phyloP scores from a whole-genome alignment of 2,113 vertebrate genomes.

The Tychaedon coryphoeus region DNA sequence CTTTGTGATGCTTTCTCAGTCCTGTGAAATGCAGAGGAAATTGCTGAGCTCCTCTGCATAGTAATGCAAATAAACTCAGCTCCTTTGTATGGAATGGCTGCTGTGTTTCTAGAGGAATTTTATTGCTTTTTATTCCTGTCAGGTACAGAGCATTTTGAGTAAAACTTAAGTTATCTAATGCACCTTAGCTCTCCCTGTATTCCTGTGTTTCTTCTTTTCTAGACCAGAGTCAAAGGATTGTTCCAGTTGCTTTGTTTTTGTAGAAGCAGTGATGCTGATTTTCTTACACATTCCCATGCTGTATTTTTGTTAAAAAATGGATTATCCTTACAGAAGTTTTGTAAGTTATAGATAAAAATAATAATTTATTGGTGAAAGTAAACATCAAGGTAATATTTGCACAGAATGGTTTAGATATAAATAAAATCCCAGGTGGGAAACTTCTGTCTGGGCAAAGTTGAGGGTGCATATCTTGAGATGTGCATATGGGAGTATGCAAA shows the following conservation, averaged over 20 bases:
- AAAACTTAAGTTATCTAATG: not conserved
- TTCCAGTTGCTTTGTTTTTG: not conserved
- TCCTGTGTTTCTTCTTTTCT: not conserved
- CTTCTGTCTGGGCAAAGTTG: not conserved
- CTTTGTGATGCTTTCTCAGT: not conserved
- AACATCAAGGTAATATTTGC: not conserved
- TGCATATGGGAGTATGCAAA: not conserved
- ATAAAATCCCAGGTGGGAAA: not conserved
- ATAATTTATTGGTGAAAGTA: not conserved
- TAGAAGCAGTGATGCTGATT: not conserved
- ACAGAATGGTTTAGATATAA: not conserved
- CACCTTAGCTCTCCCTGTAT: not conserved
- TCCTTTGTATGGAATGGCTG: not conserved
- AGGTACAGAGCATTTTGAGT: not conserved
- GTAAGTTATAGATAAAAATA: not conserved
- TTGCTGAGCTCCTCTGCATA: not conserved
- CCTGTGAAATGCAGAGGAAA: not conserved
- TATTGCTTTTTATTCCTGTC: not conserved
- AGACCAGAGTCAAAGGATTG: not conserved
- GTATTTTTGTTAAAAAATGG: not conserved
- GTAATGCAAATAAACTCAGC: not conserved
- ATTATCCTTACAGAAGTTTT: not conserved
- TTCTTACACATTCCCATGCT: not conserved
- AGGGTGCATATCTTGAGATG: not conserved
- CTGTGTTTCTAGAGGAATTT: not conserved